Evolutionary conservation across 2,888 invertebrate species (phyloP), one percentile per base, ranked within the genome.

Genomic region (Tetropium fuscum): DNA sequence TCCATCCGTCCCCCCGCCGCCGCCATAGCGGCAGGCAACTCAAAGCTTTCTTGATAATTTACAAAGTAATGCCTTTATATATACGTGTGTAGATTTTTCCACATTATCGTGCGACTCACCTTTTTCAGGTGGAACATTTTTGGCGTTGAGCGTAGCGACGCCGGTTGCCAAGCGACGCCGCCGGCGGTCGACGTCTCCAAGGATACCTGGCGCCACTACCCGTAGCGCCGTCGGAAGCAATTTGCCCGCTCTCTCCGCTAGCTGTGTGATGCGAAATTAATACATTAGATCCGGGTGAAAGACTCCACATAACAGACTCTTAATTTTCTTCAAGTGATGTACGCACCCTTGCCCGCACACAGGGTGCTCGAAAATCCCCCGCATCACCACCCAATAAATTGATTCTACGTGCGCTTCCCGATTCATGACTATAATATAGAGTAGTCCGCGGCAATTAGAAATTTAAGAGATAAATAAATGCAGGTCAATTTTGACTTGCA

Each of bases 141-240:
- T 54, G 53, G 48, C 48, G 53, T 11, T 47, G 38, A 40, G 45
- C 54, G 55, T 44, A 54, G 49, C 60, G 66, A 53, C 59, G 63
- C 27, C 44, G 51, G 63, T 65, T 60, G 64, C 63, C 59, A 55
- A 34, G 67, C 51, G 63, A 68, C 75, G 72, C 71, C 68, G 65
- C 76, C 78, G 79, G 73, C 78, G 79, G 78, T 77, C 79, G 78
- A 76, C 81, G 82, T 81, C 83, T 82, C 82, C 81, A 80, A 80
- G 81, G 80, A 87, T 82, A 80, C 87, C 87, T 67, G 84, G 75
- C 84, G 87, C 71, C 86, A 85, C 81, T 85, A 83, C 76, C 86
- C 84, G 74, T 85, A 68, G 80, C 85, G 82, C 84, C 49, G 80
- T 82, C 81, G 86, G 85, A 85, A 74, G 86, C 54, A 49, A 55